Conservation (phyloP, 1,140 invertebrate genomes). For the Ceratosolen solmsi region DNA sequence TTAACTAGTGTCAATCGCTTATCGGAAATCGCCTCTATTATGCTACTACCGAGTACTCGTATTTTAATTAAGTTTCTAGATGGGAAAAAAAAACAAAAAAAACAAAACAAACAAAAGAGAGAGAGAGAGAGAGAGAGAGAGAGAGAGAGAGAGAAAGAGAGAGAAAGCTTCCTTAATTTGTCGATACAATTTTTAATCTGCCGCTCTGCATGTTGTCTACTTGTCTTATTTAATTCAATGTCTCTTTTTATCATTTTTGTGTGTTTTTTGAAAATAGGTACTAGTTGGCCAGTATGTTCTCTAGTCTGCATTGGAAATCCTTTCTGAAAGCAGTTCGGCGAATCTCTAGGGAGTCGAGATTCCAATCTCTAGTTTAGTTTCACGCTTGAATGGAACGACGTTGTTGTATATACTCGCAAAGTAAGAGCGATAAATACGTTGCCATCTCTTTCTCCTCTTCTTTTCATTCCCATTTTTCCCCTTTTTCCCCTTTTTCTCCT, state of each 20-base stretch:
- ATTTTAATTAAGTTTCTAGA: too few relatives aligned
- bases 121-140: too few relatives aligned
- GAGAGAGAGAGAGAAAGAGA: too few relatives aligned
- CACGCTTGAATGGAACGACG: conserved; percentile 43
- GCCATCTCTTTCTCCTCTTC: conserved; percentile 17
- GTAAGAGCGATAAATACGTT: conserved; percentile 49
- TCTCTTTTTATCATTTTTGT: conserved; percentile 15
- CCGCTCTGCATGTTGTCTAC: background rate
- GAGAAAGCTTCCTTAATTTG: too few relatives aligned
- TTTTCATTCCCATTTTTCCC: conserved; percentile 2
- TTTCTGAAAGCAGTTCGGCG: conserved; percentile 29
- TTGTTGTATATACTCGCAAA: conserved; percentile 29
- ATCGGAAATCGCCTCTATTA: too few relatives aligned
- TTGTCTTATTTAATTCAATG: background rate
- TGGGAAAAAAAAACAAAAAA: too few relatives aligned
- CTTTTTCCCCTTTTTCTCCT: too few relatives aligned
- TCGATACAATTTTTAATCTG: too few relatives aligned
- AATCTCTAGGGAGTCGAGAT: conserved; percentile 41
- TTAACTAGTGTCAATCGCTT: too few relatives aligned
- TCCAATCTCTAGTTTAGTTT: conserved; percentile 51
- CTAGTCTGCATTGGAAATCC: conserved; percentile 9
- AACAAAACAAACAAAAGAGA: too few relatives aligned
- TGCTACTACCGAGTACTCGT: too few relatives aligned
- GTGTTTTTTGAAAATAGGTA: conserved; percentile 4
- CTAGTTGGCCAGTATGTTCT: conserved; percentile 30